Base-by-base conservation (phyloP, 2,888 invertebrate genomes). In the Sericinus montela region DNA sequence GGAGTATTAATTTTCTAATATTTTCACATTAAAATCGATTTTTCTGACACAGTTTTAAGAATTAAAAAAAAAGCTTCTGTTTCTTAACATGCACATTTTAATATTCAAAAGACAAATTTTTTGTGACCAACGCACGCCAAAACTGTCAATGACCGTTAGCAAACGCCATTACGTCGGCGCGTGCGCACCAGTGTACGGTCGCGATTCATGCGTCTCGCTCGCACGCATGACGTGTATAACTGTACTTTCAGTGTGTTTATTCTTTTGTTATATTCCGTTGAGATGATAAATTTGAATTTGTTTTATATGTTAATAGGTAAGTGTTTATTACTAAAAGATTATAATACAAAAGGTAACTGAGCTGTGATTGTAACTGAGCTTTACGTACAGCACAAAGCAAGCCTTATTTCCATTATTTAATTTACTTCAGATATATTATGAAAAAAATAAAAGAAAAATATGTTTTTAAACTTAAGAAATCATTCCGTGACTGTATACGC, bases 171-270 rank as follows among this genome's bases (percentile, higher is more conserved):
- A 29, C 19, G 35, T 29, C 11, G 23, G 32, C 39, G 35, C 39
- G 3, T 40, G 19, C 45, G 45, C 48, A 19, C 30, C 36, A 50
- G 50, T 50, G 16, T 10, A 11, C 39, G 59, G 51, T 52, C 64
- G 61, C 55, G 54, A 54, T 62, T 69, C 64, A 61, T 75, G 69
- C 72, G 64, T 78, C 76, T 74, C 77, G 65, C 80, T 79, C 75
- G 73, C 78, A 75, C 78, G 61, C 51, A 61, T 48, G 48, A 55
- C 39, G 50, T 51, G 50, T 57, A 53, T 47, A 48, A 51, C 47
- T 48, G 48, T 44, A 29, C 41, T 42, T 45, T 50, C 46, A 3
- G 5, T 5, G 19, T 19, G n/a, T n/a, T n/a, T n/a, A n/a, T n/a
- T n/a, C n/a, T n/a, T 19, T 19, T 19, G 19, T 3, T 19, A 19